phyloP scores from a whole-genome alignment of 2,888 invertebrate species.

The Aporophyla nigra region DNA sequence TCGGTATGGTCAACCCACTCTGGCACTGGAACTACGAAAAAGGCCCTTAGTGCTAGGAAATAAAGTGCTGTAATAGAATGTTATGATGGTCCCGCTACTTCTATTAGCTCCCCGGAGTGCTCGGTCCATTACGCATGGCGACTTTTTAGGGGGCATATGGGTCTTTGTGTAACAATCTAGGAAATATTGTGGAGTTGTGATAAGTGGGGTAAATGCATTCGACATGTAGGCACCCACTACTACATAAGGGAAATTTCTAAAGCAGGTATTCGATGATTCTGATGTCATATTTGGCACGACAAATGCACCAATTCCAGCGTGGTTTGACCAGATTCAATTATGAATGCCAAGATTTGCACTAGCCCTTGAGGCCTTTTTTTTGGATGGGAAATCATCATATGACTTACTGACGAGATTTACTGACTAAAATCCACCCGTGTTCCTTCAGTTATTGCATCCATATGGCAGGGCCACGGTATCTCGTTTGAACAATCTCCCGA shows the following conservation, averaged over 20 bases:
- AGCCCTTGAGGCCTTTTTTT: no score
- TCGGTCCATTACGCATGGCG: neutral
- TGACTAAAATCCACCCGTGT: no score
- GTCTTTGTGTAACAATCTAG: constrained; percentile 1
- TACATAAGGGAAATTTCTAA: no score
- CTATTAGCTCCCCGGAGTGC: neutral
- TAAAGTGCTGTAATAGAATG: neutral
- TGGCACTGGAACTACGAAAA: neutral
- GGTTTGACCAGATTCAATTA: no score
- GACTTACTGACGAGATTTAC: no score
- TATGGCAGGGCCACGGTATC: no score
- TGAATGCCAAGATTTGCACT: no score
- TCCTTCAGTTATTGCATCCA: no score
- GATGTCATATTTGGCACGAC: neutral
- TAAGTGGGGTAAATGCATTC: neutral
- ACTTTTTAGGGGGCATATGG: constrained; percentile 5
- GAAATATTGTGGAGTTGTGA: neutral
- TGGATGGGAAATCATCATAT: no score
- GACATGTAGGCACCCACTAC: neutral
- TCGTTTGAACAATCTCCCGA: no score
- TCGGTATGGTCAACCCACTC: neutral
- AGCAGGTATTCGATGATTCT: neutral
- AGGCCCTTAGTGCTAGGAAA: neutral
- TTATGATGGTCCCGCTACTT: neutral
- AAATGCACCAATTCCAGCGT: no score